Conservation (phyloP, 92 coral and sea anemone genomes). For the Epizoanthus rinbou region DNA sequence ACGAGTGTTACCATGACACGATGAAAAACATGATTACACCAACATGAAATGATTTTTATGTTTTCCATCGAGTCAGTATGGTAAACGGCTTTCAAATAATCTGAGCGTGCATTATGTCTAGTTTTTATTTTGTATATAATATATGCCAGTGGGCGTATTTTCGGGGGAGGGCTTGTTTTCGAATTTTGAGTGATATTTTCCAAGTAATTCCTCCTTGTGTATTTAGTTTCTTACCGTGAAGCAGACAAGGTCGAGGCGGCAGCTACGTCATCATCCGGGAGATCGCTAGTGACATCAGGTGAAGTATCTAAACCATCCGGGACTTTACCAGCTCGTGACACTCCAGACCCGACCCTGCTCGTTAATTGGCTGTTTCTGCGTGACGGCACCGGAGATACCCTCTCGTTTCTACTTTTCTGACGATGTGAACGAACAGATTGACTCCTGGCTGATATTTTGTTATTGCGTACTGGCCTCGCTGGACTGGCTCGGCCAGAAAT, state of each 20-base stretch:
- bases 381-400: neutral
- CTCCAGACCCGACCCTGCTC: neutral
- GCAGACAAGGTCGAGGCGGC: neutral
- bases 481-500: neutral
- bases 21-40: no score
- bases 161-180: no score
- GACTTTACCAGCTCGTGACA: neutral
- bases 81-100: no score
- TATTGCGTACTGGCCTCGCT: neutral
- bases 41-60: no score
- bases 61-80: no score
- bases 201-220: no score
- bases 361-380: neutral
- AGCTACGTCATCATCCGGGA: neutral
- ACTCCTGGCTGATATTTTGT: neutral
- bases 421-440: neutral
- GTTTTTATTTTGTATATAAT: no score
- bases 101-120: no score
- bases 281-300: neutral
- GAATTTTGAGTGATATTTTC: no score
- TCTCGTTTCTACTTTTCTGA: neutral
- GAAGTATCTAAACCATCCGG: neutral
- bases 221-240: slow-evolving; percentile 9
- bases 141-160: no score
- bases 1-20: no score